Evolutionary conservation across 2,797 vertebrate genomes (phyloP), one percentile per base, ranked within the genome.

Genomic region (Megaceryle alcyon): DNA sequence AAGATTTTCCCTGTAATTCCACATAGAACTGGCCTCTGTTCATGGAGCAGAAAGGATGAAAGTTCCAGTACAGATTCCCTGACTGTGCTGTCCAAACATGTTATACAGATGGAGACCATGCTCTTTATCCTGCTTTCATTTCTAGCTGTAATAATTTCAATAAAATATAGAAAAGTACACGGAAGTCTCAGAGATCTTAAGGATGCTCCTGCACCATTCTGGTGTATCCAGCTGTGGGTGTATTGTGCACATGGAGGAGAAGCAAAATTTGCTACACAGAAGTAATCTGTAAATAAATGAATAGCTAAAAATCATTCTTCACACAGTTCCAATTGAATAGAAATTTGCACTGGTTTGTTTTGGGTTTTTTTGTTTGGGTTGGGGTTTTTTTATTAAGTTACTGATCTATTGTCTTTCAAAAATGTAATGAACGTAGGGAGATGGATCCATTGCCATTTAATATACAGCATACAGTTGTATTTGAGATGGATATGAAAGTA

Each of bases 351-450:
- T 56, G 14, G 3, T 11, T 9, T 49, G 12, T 39, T 41, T 41
- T 41, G 41, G 15, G 15, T 41, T 41, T 15, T 41, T 41, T 41
- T 41, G 39, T 41, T 41, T 41, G 41, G 14, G 46, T 69, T 33
- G 29, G 15, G 15, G 14, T 19, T 20, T 88, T 64, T 48, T 72
- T 26, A 76, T 82, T 49, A 39, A 85, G 46, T 92, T 89, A 75
- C 80, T 80, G 57, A 82, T 81, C 88, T 88, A 66, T 82, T 96
- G 78, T 82, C 85, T 84, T 96, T 86, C 63, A 90, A 76, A 88
- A 70, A 64, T n/a, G 8, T 78, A 84, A 69, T 60, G 68, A 28
- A 33, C 4, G 0, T 21, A 86, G n/a, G 25, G 48, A 94, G 51
- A 46, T 43, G 39, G 60, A 92, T 80, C 64, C 83, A 61, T 59